These are phyloP conservation scores for Zelostemma sp. DNA, from an alignment of 1,140 invertebrate species.

Conservation along the genomic window DNA sequence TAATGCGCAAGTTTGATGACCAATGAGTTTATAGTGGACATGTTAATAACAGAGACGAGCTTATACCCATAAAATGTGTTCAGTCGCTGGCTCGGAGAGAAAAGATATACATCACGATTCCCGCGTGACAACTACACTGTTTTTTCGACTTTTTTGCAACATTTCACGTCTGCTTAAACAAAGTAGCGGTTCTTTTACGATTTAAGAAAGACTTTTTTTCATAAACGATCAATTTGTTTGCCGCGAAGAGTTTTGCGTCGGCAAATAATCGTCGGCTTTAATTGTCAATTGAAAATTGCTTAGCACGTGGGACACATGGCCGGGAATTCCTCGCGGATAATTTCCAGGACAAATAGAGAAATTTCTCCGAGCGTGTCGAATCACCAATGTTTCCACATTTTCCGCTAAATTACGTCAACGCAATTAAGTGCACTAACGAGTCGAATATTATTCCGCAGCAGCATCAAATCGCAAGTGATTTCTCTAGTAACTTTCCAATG, in stretches of 20 bases:
- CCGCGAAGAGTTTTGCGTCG: too few species aligned
- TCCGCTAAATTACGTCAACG: conserved; percentile 6
- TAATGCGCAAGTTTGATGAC: not conserved
- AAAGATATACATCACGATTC: not conserved
- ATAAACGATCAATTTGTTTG: too few species aligned
- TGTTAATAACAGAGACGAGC: not conserved
- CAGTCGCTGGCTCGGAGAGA: not conserved
- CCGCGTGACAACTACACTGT: not conserved
- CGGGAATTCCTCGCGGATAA: not conserved
- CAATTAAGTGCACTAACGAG: conserved; percentile 30
- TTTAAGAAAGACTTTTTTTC: too few species aligned
- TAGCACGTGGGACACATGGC: too few species aligned
- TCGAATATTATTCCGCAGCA: conserved; percentile 34
- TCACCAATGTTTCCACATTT: conserved; percentile 11
- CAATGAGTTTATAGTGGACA: not conserved
- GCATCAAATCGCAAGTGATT: conserved; percentile 23
- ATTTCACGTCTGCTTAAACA: not conserved
- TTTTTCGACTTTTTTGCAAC: not conserved
- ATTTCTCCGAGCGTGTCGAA: not conserved
- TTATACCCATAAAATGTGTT: not conserved
- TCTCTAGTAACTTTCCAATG: conserved; percentile 30
- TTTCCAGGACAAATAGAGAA: not conserved
- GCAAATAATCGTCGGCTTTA: too few species aligned
- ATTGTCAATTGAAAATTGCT: too few species aligned
- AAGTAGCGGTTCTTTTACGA: too few species aligned